Conservation (phyloP, 2,113 vertebrate genomes). For the Peromyscus leucopus region DNA sequence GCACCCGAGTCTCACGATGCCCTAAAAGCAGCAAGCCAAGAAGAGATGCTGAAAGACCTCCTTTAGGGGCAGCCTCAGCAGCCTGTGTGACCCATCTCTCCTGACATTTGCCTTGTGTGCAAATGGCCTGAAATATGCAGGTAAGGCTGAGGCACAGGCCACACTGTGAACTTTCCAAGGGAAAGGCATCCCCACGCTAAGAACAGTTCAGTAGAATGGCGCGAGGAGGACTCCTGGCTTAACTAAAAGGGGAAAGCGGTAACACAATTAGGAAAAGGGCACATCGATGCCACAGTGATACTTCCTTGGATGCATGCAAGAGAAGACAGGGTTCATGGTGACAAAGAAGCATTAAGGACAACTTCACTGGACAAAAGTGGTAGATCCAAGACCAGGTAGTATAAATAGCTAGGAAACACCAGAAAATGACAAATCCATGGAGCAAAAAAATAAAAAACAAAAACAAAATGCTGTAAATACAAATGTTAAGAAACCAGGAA, state of each 20-base stretch:
- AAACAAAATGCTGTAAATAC: neutral
- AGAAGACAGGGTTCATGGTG: neutral
- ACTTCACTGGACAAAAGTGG: neutral
- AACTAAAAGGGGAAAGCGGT: neutral
- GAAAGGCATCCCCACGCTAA: neutral
- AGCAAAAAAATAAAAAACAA: neutral
- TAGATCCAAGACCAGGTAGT: neutral
- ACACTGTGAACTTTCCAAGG: neutral
- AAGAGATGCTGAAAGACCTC: neutral
- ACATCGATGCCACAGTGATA: neutral
- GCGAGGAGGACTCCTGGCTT: neutral
- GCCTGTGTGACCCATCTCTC: neutral
- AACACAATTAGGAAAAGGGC: neutral
- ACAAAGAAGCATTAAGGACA: neutral
- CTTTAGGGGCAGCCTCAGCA: neutral
- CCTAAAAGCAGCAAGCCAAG: neutral
- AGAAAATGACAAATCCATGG: neutral
- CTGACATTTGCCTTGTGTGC: neutral
- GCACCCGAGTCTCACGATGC: neutral
- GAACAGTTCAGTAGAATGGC: neutral
- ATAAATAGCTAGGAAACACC: neutral
- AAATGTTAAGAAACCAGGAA: constrained; percentile 3
- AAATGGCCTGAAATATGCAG: neutral
- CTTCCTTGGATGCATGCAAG: neutral
- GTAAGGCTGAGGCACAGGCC: neutral